Percentiles rank a stretch among this genome's conserved stretches.
phyloP scores from a whole-genome alignment of 1,140 invertebrate species.

The Eufriesea mexicana region DNA sequence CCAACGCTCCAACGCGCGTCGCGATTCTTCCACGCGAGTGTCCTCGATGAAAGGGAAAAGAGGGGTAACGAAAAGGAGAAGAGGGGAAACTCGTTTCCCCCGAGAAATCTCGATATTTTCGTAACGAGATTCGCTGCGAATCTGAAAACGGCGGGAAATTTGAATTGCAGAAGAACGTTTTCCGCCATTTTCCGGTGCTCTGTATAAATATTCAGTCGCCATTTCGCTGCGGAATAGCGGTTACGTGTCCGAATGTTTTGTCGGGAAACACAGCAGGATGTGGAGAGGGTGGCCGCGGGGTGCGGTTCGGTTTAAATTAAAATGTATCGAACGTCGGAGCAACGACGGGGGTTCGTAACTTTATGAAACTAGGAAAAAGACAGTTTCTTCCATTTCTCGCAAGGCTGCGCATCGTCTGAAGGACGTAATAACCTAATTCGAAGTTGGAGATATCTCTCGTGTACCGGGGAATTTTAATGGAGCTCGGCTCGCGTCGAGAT shows the following conservation, averaged over 20 bases:
- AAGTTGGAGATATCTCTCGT: background rate
- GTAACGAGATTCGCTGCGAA: background rate
- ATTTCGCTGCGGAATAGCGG: background rate
- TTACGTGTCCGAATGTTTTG: slow-evolving; percentile 1
- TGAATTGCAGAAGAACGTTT: background rate
- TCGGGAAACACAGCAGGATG: background rate
- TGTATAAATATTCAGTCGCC: slow-evolving; percentile 1
- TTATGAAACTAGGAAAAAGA: background rate
- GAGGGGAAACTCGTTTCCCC: background rate
- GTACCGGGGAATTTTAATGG: background rate
- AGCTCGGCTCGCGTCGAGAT: background rate
- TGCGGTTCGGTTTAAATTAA: background rate
- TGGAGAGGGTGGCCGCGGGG: background rate
- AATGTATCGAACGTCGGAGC: background rate
- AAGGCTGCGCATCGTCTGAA: background rate
- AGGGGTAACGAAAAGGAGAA: slow-evolving; percentile 19
- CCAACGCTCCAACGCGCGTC: background rate
- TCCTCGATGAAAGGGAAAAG: slow-evolving; percentile 23
- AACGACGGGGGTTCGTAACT: no score
- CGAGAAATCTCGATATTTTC: background rate
- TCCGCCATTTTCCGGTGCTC: background rate
- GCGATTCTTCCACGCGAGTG: no score
- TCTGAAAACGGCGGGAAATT: background rate
- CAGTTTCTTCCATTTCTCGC: background rate
- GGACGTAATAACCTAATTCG: slow-evolving; percentile 18